A percentile compares a stretch with the other conserved stretches of the same genome.
Evolutionary conservation across 2,888 invertebrate genomes (phyloP).

Genomic region (Nipponacmea schrenckii): DNA sequence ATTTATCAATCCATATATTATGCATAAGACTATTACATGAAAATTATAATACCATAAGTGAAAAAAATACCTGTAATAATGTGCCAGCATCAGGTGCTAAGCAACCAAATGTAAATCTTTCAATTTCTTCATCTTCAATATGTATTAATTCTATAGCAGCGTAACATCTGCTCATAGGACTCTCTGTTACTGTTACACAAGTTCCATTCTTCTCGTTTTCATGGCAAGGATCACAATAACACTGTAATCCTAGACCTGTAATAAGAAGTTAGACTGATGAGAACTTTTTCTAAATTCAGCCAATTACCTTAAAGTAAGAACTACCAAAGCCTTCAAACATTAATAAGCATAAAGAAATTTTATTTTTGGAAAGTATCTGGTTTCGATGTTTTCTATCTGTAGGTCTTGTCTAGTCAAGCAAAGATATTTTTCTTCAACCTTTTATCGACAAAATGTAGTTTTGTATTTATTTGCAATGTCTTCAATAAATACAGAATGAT

Average conservation of each 20-base stretch:
- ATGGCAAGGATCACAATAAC: constrained; percentile 55
- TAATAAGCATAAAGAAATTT: too few relatives aligned
- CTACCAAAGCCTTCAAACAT: too few relatives aligned
- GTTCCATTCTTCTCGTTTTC: constrained; percentile 76
- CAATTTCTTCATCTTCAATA: constrained; percentile 71
- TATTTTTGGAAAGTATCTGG: too few relatives aligned
- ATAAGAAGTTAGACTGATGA: background rate
- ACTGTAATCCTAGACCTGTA: constrained; percentile 33
- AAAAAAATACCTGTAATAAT: constrained; percentile 79
- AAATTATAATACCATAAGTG: background rate
- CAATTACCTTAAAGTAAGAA: too few relatives aligned
- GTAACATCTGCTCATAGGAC: constrained; percentile 85
- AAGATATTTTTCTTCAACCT: too few relatives aligned
- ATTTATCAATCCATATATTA: too few relatives aligned
- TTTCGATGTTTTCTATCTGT: too few relatives aligned
- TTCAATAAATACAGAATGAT: too few relatives aligned
- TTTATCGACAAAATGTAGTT: too few relatives aligned
- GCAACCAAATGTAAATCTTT: constrained; percentile 82
- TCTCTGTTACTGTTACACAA: constrained; percentile 76
- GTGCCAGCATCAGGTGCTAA: constrained; percentile 88
- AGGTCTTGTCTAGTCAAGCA: too few relatives aligned
- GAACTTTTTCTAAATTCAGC: too few relatives aligned
- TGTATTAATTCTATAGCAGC: constrained; percentile 80
- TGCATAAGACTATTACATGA: background rate
- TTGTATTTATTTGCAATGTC: too few relatives aligned